Conservation (phyloP, 2,888 invertebrate species). For the Pachycephus smyrnensis region DNA sequence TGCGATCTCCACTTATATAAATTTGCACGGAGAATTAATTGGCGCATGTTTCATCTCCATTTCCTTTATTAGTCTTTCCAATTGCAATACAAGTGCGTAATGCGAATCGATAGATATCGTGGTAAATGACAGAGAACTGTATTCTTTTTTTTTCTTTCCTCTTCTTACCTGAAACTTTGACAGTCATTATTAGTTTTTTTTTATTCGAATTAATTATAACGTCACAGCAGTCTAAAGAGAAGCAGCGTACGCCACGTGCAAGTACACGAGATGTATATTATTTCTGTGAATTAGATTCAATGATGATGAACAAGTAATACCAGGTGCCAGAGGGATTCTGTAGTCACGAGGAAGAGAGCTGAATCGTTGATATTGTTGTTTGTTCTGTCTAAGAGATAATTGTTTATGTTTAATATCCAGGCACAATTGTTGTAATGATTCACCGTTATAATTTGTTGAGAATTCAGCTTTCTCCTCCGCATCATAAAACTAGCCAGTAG, state of each 20-base stretch:
- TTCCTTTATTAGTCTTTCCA: background rate
- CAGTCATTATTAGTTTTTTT: background rate
- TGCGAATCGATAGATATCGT: background rate
- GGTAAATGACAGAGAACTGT: background rate
- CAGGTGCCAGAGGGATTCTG: background rate
- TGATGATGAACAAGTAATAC: background rate
- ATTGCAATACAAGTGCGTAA: background rate
- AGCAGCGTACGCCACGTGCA: background rate
- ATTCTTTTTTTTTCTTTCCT: background rate
- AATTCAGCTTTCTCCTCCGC: constrained; percentile 10
- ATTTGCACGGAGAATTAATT: background rate
- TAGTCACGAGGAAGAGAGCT: background rate
- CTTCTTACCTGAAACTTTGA: background rate
- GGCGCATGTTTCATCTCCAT: background rate
- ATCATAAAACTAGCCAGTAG: constrained; percentile 31
- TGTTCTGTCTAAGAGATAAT: background rate
- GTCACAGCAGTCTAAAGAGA: background rate
- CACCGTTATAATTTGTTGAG: background rate
- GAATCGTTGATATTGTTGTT: background rate
- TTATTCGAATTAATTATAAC: background rate
- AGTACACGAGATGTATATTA: background rate
- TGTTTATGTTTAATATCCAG: background rate
- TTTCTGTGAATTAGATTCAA: background rate
- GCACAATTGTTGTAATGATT: too few relatives aligned
- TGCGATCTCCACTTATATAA: background rate